Base-by-base conservation (phyloP, 1,140 invertebrate species). In the Tetragnatha versicolor region DNA sequence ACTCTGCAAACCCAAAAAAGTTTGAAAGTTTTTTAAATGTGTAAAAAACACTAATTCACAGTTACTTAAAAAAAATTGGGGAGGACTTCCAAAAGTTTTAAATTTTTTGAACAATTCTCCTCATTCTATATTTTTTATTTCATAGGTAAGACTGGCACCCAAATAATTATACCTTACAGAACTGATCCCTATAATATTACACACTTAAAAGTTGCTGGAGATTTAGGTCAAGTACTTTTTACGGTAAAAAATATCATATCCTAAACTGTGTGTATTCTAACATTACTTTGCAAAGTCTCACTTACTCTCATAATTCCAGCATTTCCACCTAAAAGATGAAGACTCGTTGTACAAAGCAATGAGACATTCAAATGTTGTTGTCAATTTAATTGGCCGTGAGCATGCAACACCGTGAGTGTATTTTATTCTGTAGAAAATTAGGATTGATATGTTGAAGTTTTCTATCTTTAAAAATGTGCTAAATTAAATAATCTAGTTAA, bases 291-390 rank as follows among this genome's bases (percentile, higher is more conserved):
- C 25, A 20, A 17, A 55, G 51, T 55, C 25, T 55, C 25, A 20
- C 25, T 55, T 25, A 55, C 17, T 20, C 14, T 55, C 17, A 17
- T 9, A 17, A 9, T 42, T 42, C 29, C 80, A 93, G 83, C 94
- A 92, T 3, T 98, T 91, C 85, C 83, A 96, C 84, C 83, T 99
- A 25, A 88, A 89, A 51, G 95, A 99, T 88, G 94, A 97, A 83
- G 92, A 93, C n/a, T 91, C 92, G 0, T 92, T 99, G 12, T 80
- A 90, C 4, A 94, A 93, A 86, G 92, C 92, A 12, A 89, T 99
- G 5, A 93, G 94, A 83, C 94, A 99, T 87, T 99, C 97, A 0
- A 98, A 99, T 88, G 93, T 99, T 78, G 98, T 99, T 1, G 91
- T 99, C 80, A 99, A 99, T 87, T 88, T 98, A 42, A 91, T 99